Percentiles rank a stretch among this genome's conserved stretches.
Conservation (phyloP, 1,140 invertebrate genomes). For the Scaptomyza pallida region DNA sequence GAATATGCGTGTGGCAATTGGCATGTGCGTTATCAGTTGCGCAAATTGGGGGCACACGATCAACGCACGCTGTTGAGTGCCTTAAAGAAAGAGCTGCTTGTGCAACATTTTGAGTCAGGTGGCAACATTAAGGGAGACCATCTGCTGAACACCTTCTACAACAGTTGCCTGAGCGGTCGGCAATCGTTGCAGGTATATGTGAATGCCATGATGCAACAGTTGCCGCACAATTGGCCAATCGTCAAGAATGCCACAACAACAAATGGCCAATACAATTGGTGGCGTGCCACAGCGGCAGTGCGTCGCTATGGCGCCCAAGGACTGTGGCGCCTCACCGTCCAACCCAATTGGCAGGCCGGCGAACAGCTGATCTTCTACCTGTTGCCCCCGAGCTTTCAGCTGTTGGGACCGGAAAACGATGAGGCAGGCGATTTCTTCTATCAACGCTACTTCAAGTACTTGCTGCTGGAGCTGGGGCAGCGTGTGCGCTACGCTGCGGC, state of each 20-base stretch:
- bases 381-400: slow-evolving; percentile 59
- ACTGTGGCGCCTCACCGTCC: slow-evolving; percentile 57
- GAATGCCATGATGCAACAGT: slow-evolving; percentile 41
- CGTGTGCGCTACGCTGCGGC: slow-evolving; percentile 51
- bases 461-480: slow-evolving; percentile 68
- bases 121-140: not conserved
- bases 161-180: slow-evolving; percentile 49
- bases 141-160: slow-evolving; percentile 51
- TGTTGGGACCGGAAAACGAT: slow-evolving; percentile 19
- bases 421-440: slow-evolving; percentile 58
- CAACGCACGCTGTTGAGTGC: slow-evolving; percentile 58
- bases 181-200: slow-evolving; percentile 53
- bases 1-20: slow-evolving; percentile 77
- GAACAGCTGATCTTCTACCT: slow-evolving; percentile 72
- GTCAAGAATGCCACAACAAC: slow-evolving; percentile 14
- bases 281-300: slow-evolving; percentile 47
- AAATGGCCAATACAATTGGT: slow-evolving; percentile 61
- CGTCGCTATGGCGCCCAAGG: slow-evolving; percentile 62
- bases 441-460: slow-evolving; percentile 62
- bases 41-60: slow-evolving; percentile 58
- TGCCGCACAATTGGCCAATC: slow-evolving; percentile 51
- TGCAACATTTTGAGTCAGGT: slow-evolving; percentile 42
- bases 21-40: slow-evolving; percentile 40
- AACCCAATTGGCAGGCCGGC: slow-evolving; percentile 71
- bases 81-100: slow-evolving; percentile 55